Evolutionary conservation across 2,113 vertebrate species (phyloP), one percentile per base, ranked within the genome.

Genomic region (Carlito syrichta): DNA sequence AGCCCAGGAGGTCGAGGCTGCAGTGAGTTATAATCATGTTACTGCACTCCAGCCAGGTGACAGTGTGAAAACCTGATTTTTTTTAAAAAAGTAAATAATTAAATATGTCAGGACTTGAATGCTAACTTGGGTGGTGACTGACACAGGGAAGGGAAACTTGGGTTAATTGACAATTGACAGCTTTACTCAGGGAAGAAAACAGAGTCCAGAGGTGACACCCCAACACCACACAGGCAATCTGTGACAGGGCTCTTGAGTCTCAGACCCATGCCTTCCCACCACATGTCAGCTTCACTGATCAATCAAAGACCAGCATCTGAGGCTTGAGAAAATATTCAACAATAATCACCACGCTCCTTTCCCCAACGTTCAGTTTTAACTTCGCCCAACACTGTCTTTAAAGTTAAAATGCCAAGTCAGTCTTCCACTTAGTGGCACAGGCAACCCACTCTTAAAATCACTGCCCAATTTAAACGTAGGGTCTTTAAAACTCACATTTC

Each of bases 231-330:
- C 20, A 5, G 62, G 30, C 5, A 6, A 32, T 13, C 6, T 0
- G 5, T 45, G n/a, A 27, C 19, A 3, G 40, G 25, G 8, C 0
- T 22, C 76, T 48, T 12, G 30, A 2, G 8, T 23, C 16, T 45
- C 0, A 10, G 16, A 0, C 10, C 62, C n/a, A n/a, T 8, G 76
- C 0, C 30, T 68, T 38, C 23, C 35, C 4, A 17, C 27, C 6
- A 0, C 14, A 8, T 0, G 0, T 14, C 77, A 2, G 4, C 69
- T 10, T 38, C 74, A 14, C 25, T 14, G 23, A 50, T 7, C 11
- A 35, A 30, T 48, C 69, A 52, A 40, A 81, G 19, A 45, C 20
- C 1, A 30, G 5, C 0, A 52, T 3, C 35, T 0, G 56, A 20
- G 48, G 12, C n/a, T 76, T 52, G 0, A 27, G 84, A 54, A 76